Evolutionary conservation across 2,888 invertebrate genomes (phyloP).

Genomic region (Atrina japonica): DNA sequence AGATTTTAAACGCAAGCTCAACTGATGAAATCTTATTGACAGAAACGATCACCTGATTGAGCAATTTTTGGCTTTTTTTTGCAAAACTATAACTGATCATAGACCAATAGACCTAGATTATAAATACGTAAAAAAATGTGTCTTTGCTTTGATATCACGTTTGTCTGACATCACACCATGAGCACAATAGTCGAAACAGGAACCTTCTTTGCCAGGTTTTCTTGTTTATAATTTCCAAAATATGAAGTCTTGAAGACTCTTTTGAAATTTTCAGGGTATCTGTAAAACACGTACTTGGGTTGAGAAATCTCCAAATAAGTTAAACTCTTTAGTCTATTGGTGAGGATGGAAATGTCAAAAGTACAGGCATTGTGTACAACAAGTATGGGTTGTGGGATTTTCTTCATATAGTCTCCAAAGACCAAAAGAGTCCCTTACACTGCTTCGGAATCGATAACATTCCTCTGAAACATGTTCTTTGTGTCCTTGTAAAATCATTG

Average conservation of each 20-base stretch:
- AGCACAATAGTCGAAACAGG: slow-evolving; percentile 7
- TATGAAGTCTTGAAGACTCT: slow-evolving; percentile 22
- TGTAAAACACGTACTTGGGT: slow-evolving; percentile 18
- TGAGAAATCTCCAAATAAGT: slow-evolving; percentile 17
- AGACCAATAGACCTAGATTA: no score
- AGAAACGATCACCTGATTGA: no score
- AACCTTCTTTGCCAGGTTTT: slow-evolving; percentile 7
- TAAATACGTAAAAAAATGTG: neutral
- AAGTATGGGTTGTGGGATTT: slow-evolving; percentile 11
- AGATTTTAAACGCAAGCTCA: no score
- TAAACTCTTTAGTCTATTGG: slow-evolving; percentile 10
- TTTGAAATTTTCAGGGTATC: slow-evolving; percentile 28
- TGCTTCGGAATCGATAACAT: neutral
- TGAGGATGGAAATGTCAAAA: slow-evolving; percentile 12
- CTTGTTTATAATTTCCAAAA: slow-evolving; percentile 13
- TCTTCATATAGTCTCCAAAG: no score
- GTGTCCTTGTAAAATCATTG: slow-evolving; percentile 2
- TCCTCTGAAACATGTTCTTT: slow-evolving; percentile 16
- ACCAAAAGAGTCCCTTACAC: no score
- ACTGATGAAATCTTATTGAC: no score
- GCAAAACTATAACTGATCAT: no score
- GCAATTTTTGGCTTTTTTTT: no score
- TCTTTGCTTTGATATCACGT: slow-evolving; percentile 1
- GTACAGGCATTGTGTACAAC: slow-evolving; percentile 23
- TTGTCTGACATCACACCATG: slow-evolving; percentile 20